These are phyloP conservation scores for Drosophila pseudotalamancana DNA, from an alignment of 2,888 invertebrate species.

Conservation along the genomic window DNA sequence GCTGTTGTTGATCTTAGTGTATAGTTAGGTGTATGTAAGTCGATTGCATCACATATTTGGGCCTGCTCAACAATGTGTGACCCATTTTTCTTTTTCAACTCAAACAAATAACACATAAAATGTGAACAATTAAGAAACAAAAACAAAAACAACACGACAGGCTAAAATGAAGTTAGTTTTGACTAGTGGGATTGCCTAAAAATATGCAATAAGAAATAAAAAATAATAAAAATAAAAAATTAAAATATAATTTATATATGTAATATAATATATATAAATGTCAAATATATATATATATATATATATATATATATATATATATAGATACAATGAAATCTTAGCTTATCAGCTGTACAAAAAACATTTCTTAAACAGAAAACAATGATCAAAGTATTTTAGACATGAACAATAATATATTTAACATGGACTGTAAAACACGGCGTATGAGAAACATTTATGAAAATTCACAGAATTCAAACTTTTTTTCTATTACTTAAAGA, in stretches of 20 bases:
- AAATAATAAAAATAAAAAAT: slow-evolving; percentile 47
- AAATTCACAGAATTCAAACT: slow-evolving; percentile 10
- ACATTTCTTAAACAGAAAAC: neutral
- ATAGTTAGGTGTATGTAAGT: slow-evolving; percentile 56
- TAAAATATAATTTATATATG: slow-evolving; percentile 25
- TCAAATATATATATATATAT: neutral
- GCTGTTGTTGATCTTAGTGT: slow-evolving; percentile 45
- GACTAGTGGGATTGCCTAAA: slow-evolving; percentile 84
- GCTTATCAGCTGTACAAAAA: neutral
- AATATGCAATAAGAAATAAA: slow-evolving; percentile 62
- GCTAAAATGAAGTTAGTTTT: slow-evolving; percentile 83
- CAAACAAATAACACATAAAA: slow-evolving; percentile 67
- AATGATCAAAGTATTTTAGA: neutral
- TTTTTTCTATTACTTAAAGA: slow-evolving; percentile 16
- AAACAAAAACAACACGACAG: slow-evolving; percentile 71
- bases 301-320: neutral
- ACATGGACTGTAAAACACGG: slow-evolving; percentile 16
- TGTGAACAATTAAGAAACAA: slow-evolving; percentile 43
- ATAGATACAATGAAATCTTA: neutral
- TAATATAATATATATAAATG: slow-evolving; percentile 3
- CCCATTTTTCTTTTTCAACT: slow-evolving; percentile 43
- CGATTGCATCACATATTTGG: slow-evolving; percentile 51
- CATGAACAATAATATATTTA: slow-evolving; percentile 18
- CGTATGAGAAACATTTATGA: slow-evolving; percentile 46
- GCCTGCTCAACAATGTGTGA: slow-evolving; percentile 22